Percentiles rank a stretch among this genome's conserved stretches.
Evolutionary conservation across 2,113 vertebrate genomes (phyloP).

Genomic region (Aptenodytes forsteri): DNA sequence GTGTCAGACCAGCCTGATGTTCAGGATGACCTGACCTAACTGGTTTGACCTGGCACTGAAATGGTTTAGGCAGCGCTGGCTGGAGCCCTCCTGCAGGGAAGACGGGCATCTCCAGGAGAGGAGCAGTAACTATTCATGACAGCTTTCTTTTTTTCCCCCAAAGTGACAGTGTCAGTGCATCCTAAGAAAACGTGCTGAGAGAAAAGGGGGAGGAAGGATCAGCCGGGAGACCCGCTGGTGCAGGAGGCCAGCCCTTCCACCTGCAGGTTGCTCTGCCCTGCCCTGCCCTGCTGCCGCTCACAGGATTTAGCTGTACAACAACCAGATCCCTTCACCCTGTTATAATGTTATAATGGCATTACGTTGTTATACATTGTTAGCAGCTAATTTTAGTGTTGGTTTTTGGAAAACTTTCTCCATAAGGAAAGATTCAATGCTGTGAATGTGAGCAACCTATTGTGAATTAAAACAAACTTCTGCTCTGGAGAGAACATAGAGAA

Average conservation of each 20-base stretch:
- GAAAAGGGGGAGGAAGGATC: not conserved
- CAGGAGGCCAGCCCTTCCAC: not conserved
- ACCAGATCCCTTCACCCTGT: not conserved
- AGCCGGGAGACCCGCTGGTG: accelerated
- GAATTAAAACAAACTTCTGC: not conserved
- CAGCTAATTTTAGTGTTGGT: not conserved
- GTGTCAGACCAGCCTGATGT: not conserved
- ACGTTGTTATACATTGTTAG: not conserved
- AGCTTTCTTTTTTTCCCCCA: no score
- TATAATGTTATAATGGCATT: not conserved
- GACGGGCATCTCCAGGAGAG: not conserved
- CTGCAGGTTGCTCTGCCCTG: not conserved
- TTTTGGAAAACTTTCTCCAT: not conserved
- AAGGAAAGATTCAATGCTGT: not conserved
- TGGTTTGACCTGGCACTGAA: not conserved
- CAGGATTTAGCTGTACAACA: not conserved
- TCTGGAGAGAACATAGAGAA: not conserved
- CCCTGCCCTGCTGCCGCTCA: not conserved
- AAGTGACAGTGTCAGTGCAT: not conserved
- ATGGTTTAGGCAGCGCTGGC: not conserved
- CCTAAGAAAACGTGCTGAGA: not conserved
- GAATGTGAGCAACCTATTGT: not conserved
- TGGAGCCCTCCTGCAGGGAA: not conserved
- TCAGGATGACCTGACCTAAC: not conserved
- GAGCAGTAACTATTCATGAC: not conserved